These are phyloP conservation scores for Elysia chlorotica DNA, from an alignment of 1,140 invertebrate genomes.

Conservation along the genomic window DNA sequence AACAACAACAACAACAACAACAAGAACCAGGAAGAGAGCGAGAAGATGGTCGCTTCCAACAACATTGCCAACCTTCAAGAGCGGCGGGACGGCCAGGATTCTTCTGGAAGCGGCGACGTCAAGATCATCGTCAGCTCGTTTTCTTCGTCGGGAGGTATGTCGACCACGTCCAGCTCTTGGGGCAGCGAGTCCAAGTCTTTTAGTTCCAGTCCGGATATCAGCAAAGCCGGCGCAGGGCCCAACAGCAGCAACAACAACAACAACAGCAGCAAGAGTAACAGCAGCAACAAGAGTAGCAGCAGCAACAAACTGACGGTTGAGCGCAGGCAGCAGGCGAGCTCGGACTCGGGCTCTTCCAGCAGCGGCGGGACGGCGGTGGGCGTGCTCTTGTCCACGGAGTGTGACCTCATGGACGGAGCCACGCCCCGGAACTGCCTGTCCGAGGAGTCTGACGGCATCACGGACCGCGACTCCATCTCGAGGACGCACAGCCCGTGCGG, in stretches of 20 bases:
- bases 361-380: constrained; percentile 11
- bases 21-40: background rate
- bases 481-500: background rate
- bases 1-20: background rate
- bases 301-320: background rate
- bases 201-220: background rate
- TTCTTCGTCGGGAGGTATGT: too few species aligned
- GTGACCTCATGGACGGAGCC: too few species aligned
- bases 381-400: background rate
- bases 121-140: too few species aligned
- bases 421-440: background rate
- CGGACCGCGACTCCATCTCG: constrained; percentile 8
- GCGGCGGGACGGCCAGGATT: too few species aligned
- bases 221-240: background rate
- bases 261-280: background rate
- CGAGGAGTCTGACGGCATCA: background rate
- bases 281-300: background rate
- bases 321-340: background rate
- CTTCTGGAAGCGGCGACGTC: too few species aligned
- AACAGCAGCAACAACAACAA: background rate
- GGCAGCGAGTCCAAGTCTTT: too few species aligned
- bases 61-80: too few species aligned
- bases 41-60: too few species aligned
- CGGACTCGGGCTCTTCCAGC: constrained; percentile 14
- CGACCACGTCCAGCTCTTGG: too few species aligned